phyloP scores from a whole-genome alignment of 2,113 vertebrate genomes.

The Rhea americana region DNA sequence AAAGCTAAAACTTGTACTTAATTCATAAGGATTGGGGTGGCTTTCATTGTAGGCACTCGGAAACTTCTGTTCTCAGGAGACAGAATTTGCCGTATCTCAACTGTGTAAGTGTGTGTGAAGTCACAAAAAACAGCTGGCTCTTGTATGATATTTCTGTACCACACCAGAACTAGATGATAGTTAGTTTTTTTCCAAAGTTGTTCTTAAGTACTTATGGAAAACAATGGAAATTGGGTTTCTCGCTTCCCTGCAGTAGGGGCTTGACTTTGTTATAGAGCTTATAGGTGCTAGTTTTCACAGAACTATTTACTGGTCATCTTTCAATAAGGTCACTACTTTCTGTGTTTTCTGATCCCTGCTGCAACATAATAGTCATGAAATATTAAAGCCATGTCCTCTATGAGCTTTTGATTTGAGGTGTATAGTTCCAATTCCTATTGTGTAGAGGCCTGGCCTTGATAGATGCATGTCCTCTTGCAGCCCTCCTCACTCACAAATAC shows the following conservation, averaged over 20 bases:
- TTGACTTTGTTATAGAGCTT: background rate
- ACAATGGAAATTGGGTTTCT: background rate
- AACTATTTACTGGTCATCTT: background rate
- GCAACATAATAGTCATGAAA: background rate
- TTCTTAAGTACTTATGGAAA: background rate
- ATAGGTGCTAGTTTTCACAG: background rate
- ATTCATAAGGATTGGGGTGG: accelerated
- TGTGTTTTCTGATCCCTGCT: background rate
- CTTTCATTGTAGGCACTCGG: accelerated
- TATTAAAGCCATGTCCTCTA: background rate
- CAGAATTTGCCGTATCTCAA: background rate
- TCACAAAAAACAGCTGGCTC: background rate
- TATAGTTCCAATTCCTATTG: background rate
- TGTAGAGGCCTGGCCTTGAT: background rate
- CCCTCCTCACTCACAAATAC: accelerated
- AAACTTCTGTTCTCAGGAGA: background rate
- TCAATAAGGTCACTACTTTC: background rate
- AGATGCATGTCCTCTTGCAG: background rate
- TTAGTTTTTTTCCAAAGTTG: background rate
- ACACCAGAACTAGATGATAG: background rate
- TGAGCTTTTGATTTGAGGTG: background rate
- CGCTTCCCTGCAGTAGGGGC: background rate
- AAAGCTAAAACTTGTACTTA: background rate
- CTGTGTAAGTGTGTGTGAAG: background rate
- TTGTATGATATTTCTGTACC: background rate